Conservation (phyloP, 2,888 invertebrate genomes). For the Chalcosyrphus nemorum region DNA sequence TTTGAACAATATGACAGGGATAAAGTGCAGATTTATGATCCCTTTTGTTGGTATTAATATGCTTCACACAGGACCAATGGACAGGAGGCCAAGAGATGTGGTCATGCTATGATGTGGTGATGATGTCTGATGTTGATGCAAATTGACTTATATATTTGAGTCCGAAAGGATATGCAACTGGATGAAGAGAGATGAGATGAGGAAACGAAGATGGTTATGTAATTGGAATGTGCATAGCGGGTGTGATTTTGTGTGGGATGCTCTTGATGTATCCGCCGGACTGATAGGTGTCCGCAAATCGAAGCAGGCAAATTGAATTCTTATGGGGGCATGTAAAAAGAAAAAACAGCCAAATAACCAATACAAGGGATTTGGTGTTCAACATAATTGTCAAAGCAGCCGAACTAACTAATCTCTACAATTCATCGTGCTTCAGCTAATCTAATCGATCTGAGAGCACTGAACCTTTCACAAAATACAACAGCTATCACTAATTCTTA, state of each 20-base stretch:
- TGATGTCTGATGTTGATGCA: constrained; percentile 26
- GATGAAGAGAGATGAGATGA: not conserved
- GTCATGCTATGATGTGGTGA: not conserved
- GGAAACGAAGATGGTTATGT: constrained; percentile 2
- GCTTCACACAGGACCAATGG: not conserved
- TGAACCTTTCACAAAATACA: too few relatives aligned
- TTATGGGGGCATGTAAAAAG: too few relatives aligned
- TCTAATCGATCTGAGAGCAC: too few relatives aligned
- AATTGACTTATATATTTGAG: constrained; percentile 16
- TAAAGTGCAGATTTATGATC: constrained; percentile 27
- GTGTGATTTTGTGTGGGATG: not conserved
- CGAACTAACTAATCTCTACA: too few relatives aligned
- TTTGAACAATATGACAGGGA: constrained; percentile 32
- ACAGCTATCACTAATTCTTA: too few relatives aligned
- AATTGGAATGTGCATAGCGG: not conserved
- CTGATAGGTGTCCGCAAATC: not conserved
- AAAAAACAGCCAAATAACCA: too few relatives aligned
- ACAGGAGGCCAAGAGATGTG: too few relatives aligned
- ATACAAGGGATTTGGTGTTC: too few relatives aligned
- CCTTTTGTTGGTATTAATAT: constrained; percentile 14
- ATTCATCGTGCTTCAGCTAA: too few relatives aligned
- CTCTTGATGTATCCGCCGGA: too few relatives aligned
- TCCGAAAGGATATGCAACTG: not conserved
- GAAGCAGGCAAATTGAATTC: too few relatives aligned
- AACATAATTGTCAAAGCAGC: too few relatives aligned